Conservation (phyloP, 1,140 invertebrate genomes). For the Cotesia glomerata region DNA sequence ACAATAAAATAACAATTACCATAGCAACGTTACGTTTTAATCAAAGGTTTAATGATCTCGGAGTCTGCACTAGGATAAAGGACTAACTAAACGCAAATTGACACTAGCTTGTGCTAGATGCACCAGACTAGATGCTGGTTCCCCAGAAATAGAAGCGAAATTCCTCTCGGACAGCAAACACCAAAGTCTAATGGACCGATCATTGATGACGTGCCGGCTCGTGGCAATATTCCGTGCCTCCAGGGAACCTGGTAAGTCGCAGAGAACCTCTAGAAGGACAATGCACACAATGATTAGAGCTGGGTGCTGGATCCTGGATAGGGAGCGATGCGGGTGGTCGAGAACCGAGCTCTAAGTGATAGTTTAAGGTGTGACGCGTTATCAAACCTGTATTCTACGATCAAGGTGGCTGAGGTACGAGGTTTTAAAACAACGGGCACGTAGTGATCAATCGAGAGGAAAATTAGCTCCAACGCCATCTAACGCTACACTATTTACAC, state of each 20-base stretch:
- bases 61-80: too few species aligned
- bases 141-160: constrained; percentile 1
- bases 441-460: constrained; percentile 24
- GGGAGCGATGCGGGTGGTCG: constrained; percentile 19
- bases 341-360: constrained; percentile 2
- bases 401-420: neutral
- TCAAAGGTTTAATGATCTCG: too few species aligned
- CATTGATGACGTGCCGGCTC: constrained; percentile 24
- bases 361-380: constrained; percentile 17
- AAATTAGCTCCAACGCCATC: constrained; percentile 22
- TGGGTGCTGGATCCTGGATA: constrained; percentile 16
- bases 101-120: too few species aligned
- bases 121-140: neutral
- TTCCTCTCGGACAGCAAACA: constrained; percentile 38
- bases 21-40: too few species aligned
- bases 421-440: constrained; percentile 24
- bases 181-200: constrained; percentile 45
- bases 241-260: too few species aligned
- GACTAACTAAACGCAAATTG: too few species aligned
- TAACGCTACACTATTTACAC: neutral
- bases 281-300: constrained; percentile 51
- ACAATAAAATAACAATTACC: too few species aligned
- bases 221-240: neutral
- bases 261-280: constrained; percentile 23
- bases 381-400: constrained; percentile 11